Base-by-base conservation (phyloP, 2,888 invertebrate species). In the Monopis laevigella region DNA sequence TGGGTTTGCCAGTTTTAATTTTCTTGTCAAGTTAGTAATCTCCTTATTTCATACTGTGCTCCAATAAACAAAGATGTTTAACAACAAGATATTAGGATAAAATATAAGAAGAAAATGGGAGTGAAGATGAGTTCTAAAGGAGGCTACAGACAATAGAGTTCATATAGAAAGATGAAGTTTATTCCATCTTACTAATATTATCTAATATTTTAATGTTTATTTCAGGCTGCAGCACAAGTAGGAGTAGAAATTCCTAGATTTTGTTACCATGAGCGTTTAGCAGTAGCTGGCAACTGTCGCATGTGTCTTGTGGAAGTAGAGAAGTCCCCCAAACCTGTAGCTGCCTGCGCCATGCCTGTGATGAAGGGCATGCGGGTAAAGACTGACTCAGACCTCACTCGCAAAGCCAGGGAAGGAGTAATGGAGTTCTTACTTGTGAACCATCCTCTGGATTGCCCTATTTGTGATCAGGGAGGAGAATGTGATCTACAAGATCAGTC, bases 231-330 rank as follows among this genome's bases (percentile, higher is more conserved):
- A 42, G 96, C 97, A 1, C 83, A 90, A 73, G 87, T 91, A 49
- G 99, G 99, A 10, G 91, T 99, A 32, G 98, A 99, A 81, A 99
- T 99, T 51, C 99, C 99, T 2, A 84, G 99, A 45, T 99, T 99
- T 71, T 99, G 99, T 71, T 99, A 99, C 69, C 99, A 99, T 81
- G 99, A 99, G 65, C 86, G 99, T 39, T 84, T 99, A 43, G 96
- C 98, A 3, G 93, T 99, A 19, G 99, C 99, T 49, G 99, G 99
- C 34, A 99, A 99, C 80, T 99, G 98, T 64, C 87, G 99, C 48
- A 99, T 99, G 99, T 99, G 99, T 74, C 84, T 99, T 18, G 99
- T 99, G 0, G 99, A 99, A 77, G 97, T 99, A 8, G 99, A 99
- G 66, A 98, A 95, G 66, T 95, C 97, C 29, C 91, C 96, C 1